Base-by-base conservation (phyloP, 1,140 invertebrate species). In the Saccostrea cuccullata region DNA sequence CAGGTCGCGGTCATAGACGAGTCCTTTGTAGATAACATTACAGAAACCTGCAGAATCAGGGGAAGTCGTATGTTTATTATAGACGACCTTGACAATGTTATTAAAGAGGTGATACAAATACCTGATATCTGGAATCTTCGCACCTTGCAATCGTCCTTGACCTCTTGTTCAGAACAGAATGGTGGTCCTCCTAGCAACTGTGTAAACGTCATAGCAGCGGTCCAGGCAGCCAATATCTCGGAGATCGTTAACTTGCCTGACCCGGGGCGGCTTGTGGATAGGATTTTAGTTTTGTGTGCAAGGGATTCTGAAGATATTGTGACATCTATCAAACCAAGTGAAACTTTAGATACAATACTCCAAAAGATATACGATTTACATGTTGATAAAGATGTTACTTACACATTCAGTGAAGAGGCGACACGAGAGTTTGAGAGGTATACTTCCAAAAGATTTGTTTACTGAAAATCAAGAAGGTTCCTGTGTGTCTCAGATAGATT, bases 271-370 rank as follows among this genome's bases (percentile, higher is more conserved):
- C 26, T 77, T 11, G 12, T 77, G 70, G 70, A 77, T 17, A 26
- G 70, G 70, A 26, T 77, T 77, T 30, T 77, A 77, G 70, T 77
- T 30, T 77, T 36, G 11, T 77, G 70, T 77, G 70, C 70, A 30
- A 26, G 70, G 12, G 70, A 77, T 77, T 77, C 26, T 13, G 70
- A 77, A 36, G 30, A 77, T 30, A 77, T 77, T 23, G 30, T 36
- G 70, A 4, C 30, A 30, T 30, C 70, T 30, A 30, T 30, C 2
- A 77, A 77, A 40, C 23, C 23, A 30, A 15, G 23, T 30, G 30
- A 26, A 12, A 30, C 70, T 11, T 36, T 77, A 15, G 26, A 30
- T 30, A 77, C 15, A 3, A 26, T 77, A 13, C 15, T 77, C 6
- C 70, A 77, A 26, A 77, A 26, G 30, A 36, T 77, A 36, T 12